These are phyloP conservation scores for Exocentrus adspersus DNA, from an alignment of 2,888 invertebrate genomes.

Conservation along the genomic window DNA sequence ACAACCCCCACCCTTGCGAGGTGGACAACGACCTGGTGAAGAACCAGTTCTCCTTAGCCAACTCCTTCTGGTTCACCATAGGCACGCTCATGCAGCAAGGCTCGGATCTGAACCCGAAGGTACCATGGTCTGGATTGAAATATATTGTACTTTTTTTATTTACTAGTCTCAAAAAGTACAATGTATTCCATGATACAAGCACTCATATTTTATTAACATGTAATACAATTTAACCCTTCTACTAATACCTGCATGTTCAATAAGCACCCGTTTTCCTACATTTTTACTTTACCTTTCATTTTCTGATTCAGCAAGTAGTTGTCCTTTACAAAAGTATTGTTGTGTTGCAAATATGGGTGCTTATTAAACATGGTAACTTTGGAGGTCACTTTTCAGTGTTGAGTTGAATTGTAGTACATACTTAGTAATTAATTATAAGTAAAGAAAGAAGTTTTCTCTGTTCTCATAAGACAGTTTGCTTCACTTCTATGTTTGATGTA, in stretches of 20 bases:
- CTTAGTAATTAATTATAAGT: neutral
- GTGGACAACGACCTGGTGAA: conserved; percentile 71
- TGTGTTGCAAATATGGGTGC: conserved; percentile 48
- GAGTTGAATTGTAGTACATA: conserved; percentile 38
- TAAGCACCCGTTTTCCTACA: conserved; percentile 49
- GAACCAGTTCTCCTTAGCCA: conserved; percentile 85
- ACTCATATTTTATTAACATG: conserved; percentile 50
- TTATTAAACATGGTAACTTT: conserved; percentile 39
- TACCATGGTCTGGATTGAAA: conserved; percentile 49
- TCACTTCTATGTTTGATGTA: neutral
- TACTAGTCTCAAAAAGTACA: conserved; percentile 10
- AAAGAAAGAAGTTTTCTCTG: too few species aligned
- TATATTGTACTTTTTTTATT: conserved; percentile 5
- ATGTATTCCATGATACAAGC: conserved; percentile 38
- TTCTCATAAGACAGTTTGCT: too few species aligned
- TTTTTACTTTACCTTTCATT: conserved; percentile 21
- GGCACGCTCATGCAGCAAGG: conserved; percentile 94
- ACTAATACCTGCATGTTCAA: conserved; percentile 50
- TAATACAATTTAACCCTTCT: conserved; percentile 43
- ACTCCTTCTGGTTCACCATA: conserved; percentile 89
- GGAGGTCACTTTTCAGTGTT: conserved; percentile 29
- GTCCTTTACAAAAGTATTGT: neutral
- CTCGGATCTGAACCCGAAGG: conserved; percentile 87
- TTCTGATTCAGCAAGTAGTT: neutral
- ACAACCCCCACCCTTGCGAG: conserved; percentile 77